Evolutionary conservation across 2,888 invertebrate genomes (phyloP), one percentile per base, ranked within the genome.

Genomic region (Tiliacea citrago): DNA sequence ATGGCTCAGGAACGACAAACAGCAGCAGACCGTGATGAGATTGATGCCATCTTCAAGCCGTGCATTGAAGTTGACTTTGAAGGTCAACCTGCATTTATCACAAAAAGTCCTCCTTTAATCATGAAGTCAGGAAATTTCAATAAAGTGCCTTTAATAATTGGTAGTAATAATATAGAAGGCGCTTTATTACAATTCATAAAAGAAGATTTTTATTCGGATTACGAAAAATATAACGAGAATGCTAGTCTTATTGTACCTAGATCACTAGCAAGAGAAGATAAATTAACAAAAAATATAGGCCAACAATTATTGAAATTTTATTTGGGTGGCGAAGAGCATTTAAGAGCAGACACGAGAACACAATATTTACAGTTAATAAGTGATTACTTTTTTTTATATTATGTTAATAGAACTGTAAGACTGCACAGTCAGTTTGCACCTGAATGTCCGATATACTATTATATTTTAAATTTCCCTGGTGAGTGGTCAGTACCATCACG

Each of bases 71-170:
- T 92, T 57, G 95, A 96, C 77, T 94, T 94, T 78, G 96, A 96
- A 90, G 95, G 96, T 0, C 93, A 94, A 79, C 92, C 94, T 42
- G 91, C 94, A 57, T 96, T 96, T 84, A 88, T 96, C 6, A 92
- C 93, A 8, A 95, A 93, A 88, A 93, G 92, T 75, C 96, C 96
- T 51, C 84, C 84, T 53, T 66, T 89, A n/a, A 91, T 96, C 67
- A 83, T 96, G 71, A 95, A 95, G 87, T 93, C 95, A 47, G 95
- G 95, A 42, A 93, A 93, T 73, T 94, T 93, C 72, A 94, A 94
- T 83, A 95, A 94, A 89, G 95, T 96, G 0, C 96, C 96, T 3
- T 83, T 96, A 71, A 94, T 96, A 65, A 95, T 96, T 63, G 96
- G 96, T 24, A 93, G 93, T 82, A 95, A 94, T 82, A 94, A 95